Evolutionary conservation across 2,888 invertebrate genomes (phyloP).

Genomic region (Ametastegia equiseti): DNA sequence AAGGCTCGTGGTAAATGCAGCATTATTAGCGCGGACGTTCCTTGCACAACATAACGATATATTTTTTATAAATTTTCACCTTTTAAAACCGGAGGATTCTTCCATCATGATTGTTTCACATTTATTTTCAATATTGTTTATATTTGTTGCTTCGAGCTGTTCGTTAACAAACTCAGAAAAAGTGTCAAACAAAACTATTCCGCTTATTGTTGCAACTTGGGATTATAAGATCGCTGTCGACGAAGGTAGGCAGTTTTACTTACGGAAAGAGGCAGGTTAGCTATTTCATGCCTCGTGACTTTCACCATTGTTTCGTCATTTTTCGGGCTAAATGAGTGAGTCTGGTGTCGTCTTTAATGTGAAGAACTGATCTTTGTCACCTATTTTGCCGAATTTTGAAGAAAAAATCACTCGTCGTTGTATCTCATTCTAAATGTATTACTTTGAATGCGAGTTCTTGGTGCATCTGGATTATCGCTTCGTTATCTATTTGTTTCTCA

Average conservation of each 20-base stretch:
- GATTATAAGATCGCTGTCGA: slow-evolving; percentile 83
- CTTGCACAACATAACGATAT: slow-evolving; percentile 2
- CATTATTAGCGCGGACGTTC: background rate
- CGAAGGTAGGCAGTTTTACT: slow-evolving; percentile 79
- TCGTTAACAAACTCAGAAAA: slow-evolving; percentile 7
- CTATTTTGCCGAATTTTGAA: too few species aligned
- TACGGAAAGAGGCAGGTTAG: too few species aligned
- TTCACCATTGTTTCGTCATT: too few species aligned
- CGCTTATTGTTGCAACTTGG: slow-evolving; percentile 91
- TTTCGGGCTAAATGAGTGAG: too few species aligned
- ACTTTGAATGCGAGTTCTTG: background rate
- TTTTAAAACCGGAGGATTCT: background rate
- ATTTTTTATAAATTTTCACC: background rate
- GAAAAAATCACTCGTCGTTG: too few species aligned
- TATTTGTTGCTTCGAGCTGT: background rate
- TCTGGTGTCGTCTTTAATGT: too few species aligned
- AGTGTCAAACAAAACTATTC: slow-evolving; percentile 68
- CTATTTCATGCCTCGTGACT: too few species aligned
- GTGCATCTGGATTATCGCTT: too few species aligned
- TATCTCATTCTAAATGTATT: background rate
- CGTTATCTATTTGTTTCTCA: slow-evolving; percentile 36
- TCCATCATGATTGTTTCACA: background rate
- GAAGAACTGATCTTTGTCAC: too few species aligned
- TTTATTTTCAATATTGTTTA: background rate
- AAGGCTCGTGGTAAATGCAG: too few species aligned